A percentile compares a stretch with the other conserved stretches of the same genome.
These are phyloP conservation scores for Etia nguti DNA, from an alignment of 2,113 vertebrate genomes.

Conservation along the genomic window DNA sequence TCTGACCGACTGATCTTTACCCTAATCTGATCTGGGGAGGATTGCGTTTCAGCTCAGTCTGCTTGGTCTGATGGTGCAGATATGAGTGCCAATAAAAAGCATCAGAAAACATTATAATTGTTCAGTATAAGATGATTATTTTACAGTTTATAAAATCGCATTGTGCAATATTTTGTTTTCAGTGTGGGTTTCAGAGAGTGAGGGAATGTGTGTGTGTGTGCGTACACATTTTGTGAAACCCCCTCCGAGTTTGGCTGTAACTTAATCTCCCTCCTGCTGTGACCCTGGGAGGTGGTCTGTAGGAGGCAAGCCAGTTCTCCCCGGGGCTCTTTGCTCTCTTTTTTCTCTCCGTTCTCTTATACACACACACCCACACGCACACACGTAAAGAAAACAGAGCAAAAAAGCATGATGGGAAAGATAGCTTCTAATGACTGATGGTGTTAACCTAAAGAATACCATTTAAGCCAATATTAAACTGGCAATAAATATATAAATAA, in stretches of 20 bases:
- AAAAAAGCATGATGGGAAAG: neutral
- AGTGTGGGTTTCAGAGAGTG: neutral
- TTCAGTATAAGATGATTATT: neutral
- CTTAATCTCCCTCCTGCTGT: slow-evolving; percentile 63
- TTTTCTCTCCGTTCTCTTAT: neutral
- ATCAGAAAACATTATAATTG: neutral
- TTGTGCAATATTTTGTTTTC: slow-evolving; percentile 32
- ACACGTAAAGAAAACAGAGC: neutral
- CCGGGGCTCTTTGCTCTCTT: slow-evolving; percentile 33
- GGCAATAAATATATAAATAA: neutral
- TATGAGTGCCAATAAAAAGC: neutral
- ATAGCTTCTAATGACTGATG: neutral
- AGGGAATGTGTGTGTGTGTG: slow-evolving; percentile 1
- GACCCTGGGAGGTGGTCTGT: slow-evolving; percentile 68
- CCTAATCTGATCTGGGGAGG: neutral
- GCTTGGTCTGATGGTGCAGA: neutral
- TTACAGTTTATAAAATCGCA: neutral
- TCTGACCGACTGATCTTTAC: slow-evolving; percentile 20
- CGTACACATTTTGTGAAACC: slow-evolving; percentile 7
- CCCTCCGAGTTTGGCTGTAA: slow-evolving; percentile 61
- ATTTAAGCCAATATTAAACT: neutral
- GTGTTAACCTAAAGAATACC: neutral
- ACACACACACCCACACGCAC: neutral
- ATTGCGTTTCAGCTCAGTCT: neutral
- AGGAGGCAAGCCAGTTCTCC: slow-evolving; percentile 63